These are phyloP conservation scores for Dryomyza anilis DNA, from an alignment of 2,888 invertebrate genomes.

Conservation along the genomic window DNA sequence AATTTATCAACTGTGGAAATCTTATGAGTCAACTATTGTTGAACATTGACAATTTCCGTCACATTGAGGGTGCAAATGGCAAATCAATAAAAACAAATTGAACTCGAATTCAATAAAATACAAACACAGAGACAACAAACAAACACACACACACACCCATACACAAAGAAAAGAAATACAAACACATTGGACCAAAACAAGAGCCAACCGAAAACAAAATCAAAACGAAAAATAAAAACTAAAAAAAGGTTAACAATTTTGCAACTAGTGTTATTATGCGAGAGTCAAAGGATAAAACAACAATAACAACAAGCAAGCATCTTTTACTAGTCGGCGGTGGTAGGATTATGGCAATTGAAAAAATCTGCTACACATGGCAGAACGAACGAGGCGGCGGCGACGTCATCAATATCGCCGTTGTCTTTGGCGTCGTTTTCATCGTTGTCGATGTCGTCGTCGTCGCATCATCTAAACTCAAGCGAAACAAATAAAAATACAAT, in stretches of 20 bases:
- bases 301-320: background rate
- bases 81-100: constrained; percentile 58
- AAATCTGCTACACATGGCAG: background rate
- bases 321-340: background rate
- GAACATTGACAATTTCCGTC: constrained; percentile 57
- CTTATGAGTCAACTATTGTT: constrained; percentile 43
- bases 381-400: too few relatives aligned
- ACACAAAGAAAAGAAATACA: background rate
- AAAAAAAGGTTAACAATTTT: constrained; percentile 5
- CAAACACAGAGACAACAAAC: constrained; percentile 25
- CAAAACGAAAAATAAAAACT: background rate
- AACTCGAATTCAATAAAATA: constrained; percentile 54
- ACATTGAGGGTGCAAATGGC: constrained; percentile 54
- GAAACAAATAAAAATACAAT: background rate
- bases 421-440: too few relatives aligned
- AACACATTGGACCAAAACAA: background rate
- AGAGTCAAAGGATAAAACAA: background rate
- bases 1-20: constrained; percentile 25
- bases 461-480: background rate
- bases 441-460: too few relatives aligned
- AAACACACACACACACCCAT: constrained; percentile 18
- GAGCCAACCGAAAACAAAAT: background rate
- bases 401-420: too few relatives aligned
- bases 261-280: background rate
- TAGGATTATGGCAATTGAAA: constrained; percentile 15